Base-by-base conservation (phyloP, 2,113 vertebrate genomes). In the Melospiza melodia region DNA sequence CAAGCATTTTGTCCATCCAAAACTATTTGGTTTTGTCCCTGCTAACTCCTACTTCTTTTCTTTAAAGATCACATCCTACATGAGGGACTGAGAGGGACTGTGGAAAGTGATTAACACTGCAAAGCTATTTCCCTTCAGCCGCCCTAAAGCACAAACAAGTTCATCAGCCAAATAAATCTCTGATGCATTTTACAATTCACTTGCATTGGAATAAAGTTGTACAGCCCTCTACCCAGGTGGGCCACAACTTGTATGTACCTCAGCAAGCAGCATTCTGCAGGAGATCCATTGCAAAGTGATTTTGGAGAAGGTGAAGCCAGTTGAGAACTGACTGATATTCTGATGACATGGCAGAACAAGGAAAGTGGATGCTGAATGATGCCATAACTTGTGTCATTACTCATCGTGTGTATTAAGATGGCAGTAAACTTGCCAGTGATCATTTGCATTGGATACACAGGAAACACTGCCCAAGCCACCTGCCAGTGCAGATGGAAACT, bases 361-460 rank as follows among this genome's bases (percentile, higher is more conserved):
- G 31, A 81, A 66, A 21, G 43, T 62, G 37, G 20, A 9, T 49
- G 22, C 15, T 76, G 46, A 48, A 41, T 17, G 27, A 46, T 6
- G 3, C 13, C n/a, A 11, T 61, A 67, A 62, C 30, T 41, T 90
- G 14, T 59, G 23, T 19, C 44, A 41, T 57, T 73, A 13, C 5
- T 23, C 16, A n/a, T 33, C 10, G 11, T 49, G 28, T 43, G 8
- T 77, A 28, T 71, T 39, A 81, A 84, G 21, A 44, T 18, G 68
- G 24, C 31, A 37, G 1, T 37, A 59, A 57, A 2, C 6, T 63
- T 87, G 33, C 3, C 24, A 31, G 19, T 43, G 30, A 57, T 35
- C 15, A 7, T 65, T 80, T 55, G 3, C 39, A 9, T 28, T 2
- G 1, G 6, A 4, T n/a, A 54, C 2, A 8, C 2, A 33, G 12